Conservation (phyloP, 2,888 invertebrate species). For the Thalpophila matura region DNA sequence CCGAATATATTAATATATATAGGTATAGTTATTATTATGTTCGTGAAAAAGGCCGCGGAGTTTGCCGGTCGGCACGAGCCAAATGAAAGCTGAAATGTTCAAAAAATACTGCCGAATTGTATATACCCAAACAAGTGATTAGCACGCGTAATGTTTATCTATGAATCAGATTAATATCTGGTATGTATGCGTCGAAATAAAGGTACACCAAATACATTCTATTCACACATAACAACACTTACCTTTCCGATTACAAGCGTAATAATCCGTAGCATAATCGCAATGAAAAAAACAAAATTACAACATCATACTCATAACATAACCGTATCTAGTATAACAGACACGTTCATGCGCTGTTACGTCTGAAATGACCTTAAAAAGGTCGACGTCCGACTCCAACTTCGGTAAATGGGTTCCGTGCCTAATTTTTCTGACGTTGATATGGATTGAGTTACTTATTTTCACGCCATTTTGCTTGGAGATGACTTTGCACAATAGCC, state of each 20-base stretch:
- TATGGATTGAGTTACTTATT: slow-evolving; percentile 52
- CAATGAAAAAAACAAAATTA: slow-evolving; percentile 53
- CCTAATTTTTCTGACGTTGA: slow-evolving; percentile 55
- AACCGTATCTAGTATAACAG: slow-evolving; percentile 44
- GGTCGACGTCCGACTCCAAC: slow-evolving; percentile 40
- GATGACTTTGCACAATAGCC: slow-evolving; percentile 49
- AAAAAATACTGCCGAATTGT: too few relatives aligned
- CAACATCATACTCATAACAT: slow-evolving; percentile 38
- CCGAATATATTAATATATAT: too few relatives aligned
- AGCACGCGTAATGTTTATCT: too few relatives aligned
- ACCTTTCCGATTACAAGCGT: slow-evolving; percentile 20
- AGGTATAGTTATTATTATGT: too few relatives aligned
- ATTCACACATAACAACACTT: neutral
- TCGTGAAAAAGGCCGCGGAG: too few relatives aligned
- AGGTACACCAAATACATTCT: neutral
- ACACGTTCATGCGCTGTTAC: slow-evolving; percentile 62
- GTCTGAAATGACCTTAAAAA: slow-evolving; percentile 59
- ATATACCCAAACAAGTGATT: too few relatives aligned
- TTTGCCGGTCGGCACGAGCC: too few relatives aligned
- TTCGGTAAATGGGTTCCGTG: slow-evolving; percentile 48
- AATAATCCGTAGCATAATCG: slow-evolving; percentile 9
- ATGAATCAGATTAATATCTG: too few relatives aligned
- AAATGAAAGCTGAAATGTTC: too few relatives aligned
- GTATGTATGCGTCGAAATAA: neutral
- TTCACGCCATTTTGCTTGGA: slow-evolving; percentile 40